Evolutionary conservation across 1,140 invertebrate species (phyloP), one percentile per base, ranked within the genome.

Genomic region (Drosophila neocordata): DNA sequence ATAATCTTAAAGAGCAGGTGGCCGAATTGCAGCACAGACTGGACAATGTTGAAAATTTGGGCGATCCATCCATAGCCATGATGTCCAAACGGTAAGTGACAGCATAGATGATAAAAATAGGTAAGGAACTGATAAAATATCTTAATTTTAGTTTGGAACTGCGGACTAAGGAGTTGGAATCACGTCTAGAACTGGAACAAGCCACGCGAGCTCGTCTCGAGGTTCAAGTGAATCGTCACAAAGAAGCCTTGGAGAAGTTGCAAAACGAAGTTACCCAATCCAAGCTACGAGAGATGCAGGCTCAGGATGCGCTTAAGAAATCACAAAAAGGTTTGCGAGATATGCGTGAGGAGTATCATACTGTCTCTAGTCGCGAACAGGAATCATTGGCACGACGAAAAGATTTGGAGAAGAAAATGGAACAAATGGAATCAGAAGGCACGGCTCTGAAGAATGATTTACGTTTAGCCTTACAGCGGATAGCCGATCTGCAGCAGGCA

Each of bases 81-180:
- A 94, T 96, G 82, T 95, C 94, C 34, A 95, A 93, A 73, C 79
- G 93, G 92, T 92, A 72, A 89, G 71, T 65, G n/a, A 0, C 18
- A 5, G n/a, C 9, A 0, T 1, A 3, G 27, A n/a, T 0, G n/a
- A 24, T 0, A 12, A 9, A 44, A 31, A 1, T 18, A 7, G 5
- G 27, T 31, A 1, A 1, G 27, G 1, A 31, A 31, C 27, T 31
- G 5, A 31, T 31, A 8, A 31, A 35, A 13, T 18, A 5, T 31
- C 53, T 41, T 0, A 1, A 48, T 59, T 27, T 2, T 59, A 93
- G 93, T 35, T 93, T 97, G 59, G 96, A 97, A 90, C 93, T 96
- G 74, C 96, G 96, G 82, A 94, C 95, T 1, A 95, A 97, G 92
- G 98, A 99, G 85, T 92, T 98, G 44, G 97, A 98, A 90, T 97